Evolutionary conservation across 2,797 vertebrate species (phyloP).

Genomic region (Pyrrhura leucotis): DNA sequence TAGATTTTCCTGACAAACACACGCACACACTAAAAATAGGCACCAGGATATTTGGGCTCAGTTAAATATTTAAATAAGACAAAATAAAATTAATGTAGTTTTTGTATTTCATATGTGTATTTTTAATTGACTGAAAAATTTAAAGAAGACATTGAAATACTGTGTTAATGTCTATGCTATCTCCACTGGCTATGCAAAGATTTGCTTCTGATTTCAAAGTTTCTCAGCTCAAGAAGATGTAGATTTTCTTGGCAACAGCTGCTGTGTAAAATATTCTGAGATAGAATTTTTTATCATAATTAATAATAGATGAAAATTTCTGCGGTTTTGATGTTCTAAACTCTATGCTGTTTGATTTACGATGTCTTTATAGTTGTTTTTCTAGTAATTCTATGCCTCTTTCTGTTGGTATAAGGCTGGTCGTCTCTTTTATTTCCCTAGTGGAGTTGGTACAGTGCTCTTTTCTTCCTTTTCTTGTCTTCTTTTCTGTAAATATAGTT

Average conservation of each 20-base stretch:
- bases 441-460: constrained; percentile 32
- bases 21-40: not conserved
- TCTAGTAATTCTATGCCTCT: constrained; percentile 74
- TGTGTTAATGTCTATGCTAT: constrained; percentile 66
- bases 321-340: constrained; percentile 83
- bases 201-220: constrained; percentile 75
- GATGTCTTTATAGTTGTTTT: constrained; percentile 83
- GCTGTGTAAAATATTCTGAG: constrained; percentile 84
- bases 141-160: constrained; percentile 57
- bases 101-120: constrained; percentile 60
- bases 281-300: constrained; percentile 86
- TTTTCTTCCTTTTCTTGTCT: constrained; percentile 21
- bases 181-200: constrained; percentile 59
- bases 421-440: constrained; percentile 66
- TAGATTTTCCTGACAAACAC: not conserved
- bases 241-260: constrained; percentile 79
- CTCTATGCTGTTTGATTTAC: constrained; percentile 85
- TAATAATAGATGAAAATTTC: constrained; percentile 87
- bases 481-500: constrained; percentile 60
- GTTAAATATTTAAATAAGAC: constrained; percentile 70
- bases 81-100: constrained; percentile 70
- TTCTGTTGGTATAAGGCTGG: constrained; percentile 72
- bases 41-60: constrained; percentile 1
- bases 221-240: constrained; percentile 75
- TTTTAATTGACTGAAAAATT: constrained; percentile 74